phyloP scores from a whole-genome alignment of 1,140 invertebrate genomes.

The Oreohelix idahoensis region DNA sequence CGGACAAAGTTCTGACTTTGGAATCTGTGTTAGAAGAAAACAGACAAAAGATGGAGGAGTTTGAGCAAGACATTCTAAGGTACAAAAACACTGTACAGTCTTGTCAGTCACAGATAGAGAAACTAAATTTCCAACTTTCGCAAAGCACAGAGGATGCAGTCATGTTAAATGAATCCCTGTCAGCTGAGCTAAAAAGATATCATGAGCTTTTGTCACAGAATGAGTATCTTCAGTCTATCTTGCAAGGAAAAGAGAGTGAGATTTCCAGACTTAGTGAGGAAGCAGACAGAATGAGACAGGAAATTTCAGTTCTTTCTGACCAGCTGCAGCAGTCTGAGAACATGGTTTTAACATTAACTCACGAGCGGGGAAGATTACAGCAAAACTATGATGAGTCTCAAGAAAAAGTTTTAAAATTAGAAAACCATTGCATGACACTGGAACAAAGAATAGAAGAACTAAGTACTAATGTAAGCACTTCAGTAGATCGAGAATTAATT shows the following conservation, averaged over 20 bases:
- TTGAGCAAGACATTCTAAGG: slow-evolving; percentile 11
- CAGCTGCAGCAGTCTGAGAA: slow-evolving; percentile 1
- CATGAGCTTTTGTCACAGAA: neutral
- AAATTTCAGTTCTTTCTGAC: neutral
- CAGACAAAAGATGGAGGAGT: neutral
- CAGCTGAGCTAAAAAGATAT: slow-evolving; percentile 14
- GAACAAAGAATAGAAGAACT: neutral
- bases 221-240: neutral
- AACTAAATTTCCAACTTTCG: neutral
- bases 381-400: neutral
- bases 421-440: neutral
- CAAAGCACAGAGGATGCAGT: neutral
- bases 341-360: neutral
- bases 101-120: neutral
- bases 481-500: neutral
- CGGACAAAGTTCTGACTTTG: neutral
- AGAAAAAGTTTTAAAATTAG: neutral
- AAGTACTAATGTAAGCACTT: neutral
- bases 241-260: neutral
- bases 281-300: neutral
- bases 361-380: neutral
- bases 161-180: neutral
- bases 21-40: neutral
- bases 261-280: neutral
- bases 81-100: neutral